Evolutionary conservation across 2,113 vertebrate genomes (phyloP).

Genomic region (western clawed frog (Xenopus tropicalis)): DNA sequence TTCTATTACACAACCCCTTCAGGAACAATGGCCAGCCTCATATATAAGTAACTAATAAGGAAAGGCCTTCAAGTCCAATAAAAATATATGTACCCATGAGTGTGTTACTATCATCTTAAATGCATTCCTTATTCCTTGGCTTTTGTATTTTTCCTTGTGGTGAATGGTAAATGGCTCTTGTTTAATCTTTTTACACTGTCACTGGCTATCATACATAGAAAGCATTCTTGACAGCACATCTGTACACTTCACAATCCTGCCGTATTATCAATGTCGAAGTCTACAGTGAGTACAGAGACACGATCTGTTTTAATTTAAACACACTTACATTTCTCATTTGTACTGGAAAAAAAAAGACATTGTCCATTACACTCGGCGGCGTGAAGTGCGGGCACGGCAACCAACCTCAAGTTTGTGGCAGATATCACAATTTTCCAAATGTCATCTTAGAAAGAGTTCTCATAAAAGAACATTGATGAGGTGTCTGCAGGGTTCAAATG

Average conservation of each 20-base stretch:
- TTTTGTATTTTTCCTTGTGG: too few species aligned
- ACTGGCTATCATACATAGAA: constrained; percentile 15
- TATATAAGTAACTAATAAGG: neutral
- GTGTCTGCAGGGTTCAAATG: constrained; percentile 60
- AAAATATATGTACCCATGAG: neutral
- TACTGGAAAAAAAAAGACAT: constrained; percentile 32
- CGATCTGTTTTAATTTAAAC: constrained; percentile 41
- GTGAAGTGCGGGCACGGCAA: constrained; percentile 54
- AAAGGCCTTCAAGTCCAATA: neutral
- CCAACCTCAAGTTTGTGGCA: constrained; percentile 62
- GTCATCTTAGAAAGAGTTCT: constrained; percentile 73
- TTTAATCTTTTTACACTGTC: constrained; percentile 37
- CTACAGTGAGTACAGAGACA: constrained; percentile 11
- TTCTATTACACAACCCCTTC: too few species aligned
- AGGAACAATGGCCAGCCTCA: too few species aligned
- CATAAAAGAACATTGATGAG: constrained; percentile 64
- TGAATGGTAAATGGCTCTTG: constrained; percentile 22
- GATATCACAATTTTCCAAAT: constrained; percentile 69
- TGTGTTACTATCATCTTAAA: neutral
- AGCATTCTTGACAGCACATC: constrained; percentile 34
- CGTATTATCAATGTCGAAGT: constrained; percentile 4
- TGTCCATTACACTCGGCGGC: constrained; percentile 24
- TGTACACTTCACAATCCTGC: constrained; percentile 8
- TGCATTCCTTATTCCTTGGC: neutral
- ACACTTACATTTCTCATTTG: constrained; percentile 41